phyloP scores from a whole-genome alignment of 2,797 vertebrate genomes.

The Podarcis siculus region DNA sequence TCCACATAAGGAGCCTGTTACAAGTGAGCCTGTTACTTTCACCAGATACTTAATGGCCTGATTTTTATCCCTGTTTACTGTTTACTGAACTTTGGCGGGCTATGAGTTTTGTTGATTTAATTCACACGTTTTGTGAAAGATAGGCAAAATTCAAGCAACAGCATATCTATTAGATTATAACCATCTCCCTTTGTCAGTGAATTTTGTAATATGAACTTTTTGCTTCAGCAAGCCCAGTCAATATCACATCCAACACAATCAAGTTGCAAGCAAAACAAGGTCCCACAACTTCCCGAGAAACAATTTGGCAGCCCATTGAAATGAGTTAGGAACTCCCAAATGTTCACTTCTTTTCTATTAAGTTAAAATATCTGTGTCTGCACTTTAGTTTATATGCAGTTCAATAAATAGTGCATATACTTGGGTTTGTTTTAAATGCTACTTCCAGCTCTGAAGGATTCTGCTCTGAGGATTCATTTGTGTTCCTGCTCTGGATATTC shows the following conservation, averaged over 20 bases:
- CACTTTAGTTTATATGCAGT: background rate
- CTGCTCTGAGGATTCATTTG: no score
- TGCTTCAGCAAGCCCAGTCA: conserved; percentile 5
- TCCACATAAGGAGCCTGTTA: no score
- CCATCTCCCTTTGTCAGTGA: background rate
- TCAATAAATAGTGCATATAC: background rate
- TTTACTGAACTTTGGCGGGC: background rate
- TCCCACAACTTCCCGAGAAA: background rate
- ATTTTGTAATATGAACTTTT: conserved; percentile 18
- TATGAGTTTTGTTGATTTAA: background rate
- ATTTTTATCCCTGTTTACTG: no score
- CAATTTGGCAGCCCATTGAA: background rate
- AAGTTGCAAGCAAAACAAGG: background rate
- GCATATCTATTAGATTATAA: conserved; percentile 2
- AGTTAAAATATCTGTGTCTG: background rate
- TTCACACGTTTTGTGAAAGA: background rate
- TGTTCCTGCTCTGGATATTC: background rate
- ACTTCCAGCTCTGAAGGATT: background rate
- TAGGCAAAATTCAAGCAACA: conserved; percentile 11
- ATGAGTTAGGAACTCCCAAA: background rate
- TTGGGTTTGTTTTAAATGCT: background rate
- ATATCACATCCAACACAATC: conserved; percentile 10
- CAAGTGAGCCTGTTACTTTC: no score
- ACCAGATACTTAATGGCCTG: no score
- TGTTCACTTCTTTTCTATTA: background rate